phyloP scores from a whole-genome alignment of 2,888 invertebrate genomes.

The Linnaemya vulpina region DNA sequence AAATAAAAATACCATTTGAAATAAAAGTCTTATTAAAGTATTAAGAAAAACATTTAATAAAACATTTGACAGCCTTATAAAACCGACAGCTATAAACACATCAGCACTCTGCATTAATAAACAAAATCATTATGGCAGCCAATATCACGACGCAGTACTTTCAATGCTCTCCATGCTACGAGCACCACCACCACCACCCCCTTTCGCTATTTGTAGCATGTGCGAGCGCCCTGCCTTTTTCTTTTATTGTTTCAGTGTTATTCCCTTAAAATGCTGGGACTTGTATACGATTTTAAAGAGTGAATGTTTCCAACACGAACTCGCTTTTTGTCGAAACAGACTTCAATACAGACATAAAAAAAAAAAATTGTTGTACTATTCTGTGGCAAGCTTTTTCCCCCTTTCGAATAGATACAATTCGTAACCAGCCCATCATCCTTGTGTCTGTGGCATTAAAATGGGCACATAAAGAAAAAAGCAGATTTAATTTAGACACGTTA shows the following conservation, averaged over 20 bases:
- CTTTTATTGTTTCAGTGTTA: slow-evolving; percentile 1
- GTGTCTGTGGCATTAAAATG: slow-evolving; percentile 44
- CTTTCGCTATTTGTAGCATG: not conserved
- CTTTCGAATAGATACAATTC: slow-evolving; percentile 18
- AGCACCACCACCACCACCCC: not conserved
- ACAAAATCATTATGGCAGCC: slow-evolving; percentile 58
- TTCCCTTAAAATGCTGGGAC: slow-evolving; percentile 11
- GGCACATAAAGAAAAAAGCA: not conserved
- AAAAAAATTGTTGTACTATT: slow-evolving; percentile 16
- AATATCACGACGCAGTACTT: slow-evolving; percentile 33
- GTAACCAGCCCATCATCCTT: no score
- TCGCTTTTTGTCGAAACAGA: slow-evolving; percentile 28
- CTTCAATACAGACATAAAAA: slow-evolving; percentile 25
- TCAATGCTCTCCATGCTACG: not conserved
- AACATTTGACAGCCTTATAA: slow-evolving; percentile 71
- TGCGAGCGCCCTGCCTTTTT: not conserved
- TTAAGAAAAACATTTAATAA: slow-evolving; percentile 68
- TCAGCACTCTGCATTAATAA: slow-evolving; percentile 70
- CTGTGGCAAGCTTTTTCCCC: slow-evolving; percentile 24
- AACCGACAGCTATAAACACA: slow-evolving; percentile 71
- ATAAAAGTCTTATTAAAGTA: slow-evolving; percentile 71
- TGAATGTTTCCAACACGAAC: slow-evolving; percentile 55
- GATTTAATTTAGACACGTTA: slow-evolving; percentile 54
- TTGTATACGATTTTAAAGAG: slow-evolving; percentile 29
- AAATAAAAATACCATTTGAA: slow-evolving; percentile 48